Evolutionary conservation across 1,140 invertebrate genomes (phyloP), one percentile per base, ranked within the genome.

Genomic region (Himalopsyche phryganea): DNA sequence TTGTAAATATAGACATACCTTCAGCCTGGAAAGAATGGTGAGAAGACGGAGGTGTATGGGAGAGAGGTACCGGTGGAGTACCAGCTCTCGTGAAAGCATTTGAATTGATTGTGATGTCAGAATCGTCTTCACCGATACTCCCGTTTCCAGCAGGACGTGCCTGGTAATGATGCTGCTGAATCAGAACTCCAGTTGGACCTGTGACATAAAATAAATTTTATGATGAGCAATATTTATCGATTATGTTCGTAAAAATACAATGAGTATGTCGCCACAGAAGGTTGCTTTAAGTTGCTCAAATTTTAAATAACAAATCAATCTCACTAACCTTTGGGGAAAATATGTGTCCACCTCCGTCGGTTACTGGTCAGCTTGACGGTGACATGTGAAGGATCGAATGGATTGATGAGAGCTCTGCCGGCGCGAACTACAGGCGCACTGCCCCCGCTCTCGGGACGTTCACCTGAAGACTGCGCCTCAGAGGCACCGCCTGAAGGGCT

Each of bases 351-450:
- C 48, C 97, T 80, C 44, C 96, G 79, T 45, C 97, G 80, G 75
- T 98, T 98, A 44, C 95, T 97, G 0, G 96, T 98, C 42, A 98
- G 77, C 72, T 97, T 97, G 49, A 98, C 94, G 28, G 93, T 94
- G 51, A 98, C 93, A 69, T 96, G 91, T 0, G 94, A 95, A 0
- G 96, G 96, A 72, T 97, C 94, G 75, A 99, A 98, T 0, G 97
- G 97, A 79, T 98, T 98, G 54, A 98, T 92, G 6, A 93, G 76
- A 1, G 89, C 89, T 51, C 89, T 76, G 4, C 87, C 86, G 0
- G 87, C 85, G 11, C 86, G 73, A 28, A 83, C 78, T 11, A 84
- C 75, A 0, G 77, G 79, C 15, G 80, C 80, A 65, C 52, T 50
- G 0, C 52, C 52, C 1, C 41, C 50, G n/a, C 52, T 50, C 6